Evolutionary conservation across 2,113 vertebrate species (phyloP).

Genomic region (Arizona elegans): DNA sequence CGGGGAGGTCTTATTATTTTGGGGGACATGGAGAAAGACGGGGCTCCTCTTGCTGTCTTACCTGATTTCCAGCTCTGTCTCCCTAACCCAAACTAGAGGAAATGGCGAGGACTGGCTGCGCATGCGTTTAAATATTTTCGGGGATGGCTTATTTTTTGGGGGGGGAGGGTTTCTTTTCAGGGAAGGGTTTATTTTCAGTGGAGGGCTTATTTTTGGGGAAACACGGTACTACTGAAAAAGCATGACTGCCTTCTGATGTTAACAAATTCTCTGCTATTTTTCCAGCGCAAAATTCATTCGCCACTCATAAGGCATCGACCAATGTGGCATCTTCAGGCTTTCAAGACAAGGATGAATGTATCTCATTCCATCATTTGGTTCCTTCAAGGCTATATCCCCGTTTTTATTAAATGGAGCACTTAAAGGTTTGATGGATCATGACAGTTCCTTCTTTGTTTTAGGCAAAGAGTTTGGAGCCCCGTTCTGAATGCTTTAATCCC

Average conservation of each 20-base stretch:
- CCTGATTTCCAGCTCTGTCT: too few species aligned
- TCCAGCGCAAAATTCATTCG: background rate
- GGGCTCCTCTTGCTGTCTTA: too few species aligned
- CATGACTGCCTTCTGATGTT: background rate
- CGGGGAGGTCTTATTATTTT: too few species aligned
- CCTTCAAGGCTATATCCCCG: constrained; percentile 31
- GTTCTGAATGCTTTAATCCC: constrained; percentile 29
- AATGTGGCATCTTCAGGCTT: constrained; percentile 48
- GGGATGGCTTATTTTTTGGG: too few species aligned
- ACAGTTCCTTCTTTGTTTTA: constrained; percentile 41
- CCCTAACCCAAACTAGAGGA: too few species aligned
- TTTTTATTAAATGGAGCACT: constrained; percentile 25
- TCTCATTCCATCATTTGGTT: constrained; percentile 47
- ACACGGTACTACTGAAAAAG: background rate
- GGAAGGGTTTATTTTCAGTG: too few species aligned
- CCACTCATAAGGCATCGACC: constrained; percentile 40
- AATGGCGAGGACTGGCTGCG: too few species aligned
- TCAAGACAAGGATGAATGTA: constrained; percentile 35
- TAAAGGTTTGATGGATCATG: constrained; percentile 29
- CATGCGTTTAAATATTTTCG: too few species aligned
- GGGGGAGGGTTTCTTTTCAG: too few species aligned
- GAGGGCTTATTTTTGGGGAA: too few species aligned
- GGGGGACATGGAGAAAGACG: too few species aligned
- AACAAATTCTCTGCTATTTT: background rate
- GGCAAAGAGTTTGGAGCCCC: constrained; percentile 18